Evolutionary conservation across 2,888 invertebrate species (phyloP), one percentile per base, ranked within the genome.

Genomic region (Allacma fusca): DNA sequence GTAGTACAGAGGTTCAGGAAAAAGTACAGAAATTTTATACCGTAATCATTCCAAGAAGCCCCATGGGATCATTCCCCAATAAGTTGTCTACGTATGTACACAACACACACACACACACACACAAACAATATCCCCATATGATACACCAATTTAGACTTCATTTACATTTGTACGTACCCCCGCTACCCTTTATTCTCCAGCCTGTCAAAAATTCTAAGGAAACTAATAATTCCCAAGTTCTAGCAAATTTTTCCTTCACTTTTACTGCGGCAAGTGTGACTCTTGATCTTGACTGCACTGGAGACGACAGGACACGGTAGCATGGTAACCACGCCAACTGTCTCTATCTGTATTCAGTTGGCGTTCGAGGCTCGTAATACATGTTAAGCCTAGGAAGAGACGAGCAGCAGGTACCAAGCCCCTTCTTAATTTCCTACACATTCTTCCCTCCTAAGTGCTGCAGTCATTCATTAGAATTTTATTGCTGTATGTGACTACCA

Each of bases 401-500:
- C 26, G 29, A 26, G 67, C 67, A 67, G 67, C 67, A 70, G 70
- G 70, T 70, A 70, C 70, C 68, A 68, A 70, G 50, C 70, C 70
- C 50, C 70, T 50, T 69, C 40, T 69, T 26, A 70, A 50, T 70
- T 43, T 24, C 43, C 23, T 43, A 69, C 43, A 13, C 67, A 67
- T 29, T 28, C 29, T 40, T 34, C 40, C 21, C 21, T 26, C 28
- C 16, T 50, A 70, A n/a, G 28, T 44, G 26, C 1, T 16, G 13
- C 4, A 64, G 4, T 64, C 21, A 29, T 21, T 68, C 62, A 62
- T 21, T 68, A 21, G 5, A 28, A 24, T 16, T 16, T 23, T 67
- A 9, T 65, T 65, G 16, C n/a, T 40, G 5, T 21, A 68, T 67
- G 19, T 28, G 1, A 28, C 4, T 24, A 65, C n/a, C n/a, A n/a